phyloP scores from a whole-genome alignment of 2,888 invertebrate genomes.

The Idaea aversata region DNA sequence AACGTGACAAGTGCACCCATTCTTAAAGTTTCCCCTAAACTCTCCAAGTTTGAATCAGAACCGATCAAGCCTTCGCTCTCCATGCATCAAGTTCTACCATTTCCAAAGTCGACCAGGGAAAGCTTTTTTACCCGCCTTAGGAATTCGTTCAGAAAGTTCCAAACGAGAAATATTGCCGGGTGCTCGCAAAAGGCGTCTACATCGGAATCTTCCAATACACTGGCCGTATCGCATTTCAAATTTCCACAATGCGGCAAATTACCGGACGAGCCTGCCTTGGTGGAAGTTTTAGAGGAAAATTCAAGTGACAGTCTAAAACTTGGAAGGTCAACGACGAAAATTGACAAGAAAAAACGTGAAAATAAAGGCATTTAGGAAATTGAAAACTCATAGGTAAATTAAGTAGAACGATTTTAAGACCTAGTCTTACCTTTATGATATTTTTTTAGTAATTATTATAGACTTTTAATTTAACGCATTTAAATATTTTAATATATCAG shows the following conservation, averaged over 20 bases:
- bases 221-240: conserved; percentile 51
- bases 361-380: background rate
- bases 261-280: conserved; percentile 33
- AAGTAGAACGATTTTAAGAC: conserved; percentile 2
- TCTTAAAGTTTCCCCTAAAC: conserved; percentile 20
- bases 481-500: background rate
- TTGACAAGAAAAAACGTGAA: background rate
- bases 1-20: conserved; percentile 6
- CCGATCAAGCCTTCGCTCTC: conserved; percentile 40
- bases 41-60: conserved; percentile 8
- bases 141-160: conserved; percentile 45
- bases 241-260: conserved; percentile 52
- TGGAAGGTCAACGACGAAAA: conserved; percentile 5
- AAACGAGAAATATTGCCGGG: conserved; percentile 8
- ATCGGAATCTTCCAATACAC: conserved; percentile 37
- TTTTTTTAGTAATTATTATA: background rate
- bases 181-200: conserved; percentile 22
- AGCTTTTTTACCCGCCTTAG: conserved; percentile 51
- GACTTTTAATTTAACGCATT: background rate
- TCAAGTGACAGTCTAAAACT: conserved; percentile 33
- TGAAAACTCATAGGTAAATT: conserved; percentile 3
- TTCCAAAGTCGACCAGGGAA: conserved; percentile 56
- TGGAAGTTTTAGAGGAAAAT: conserved; percentile 52
- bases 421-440: conserved; percentile 9
- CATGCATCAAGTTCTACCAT: conserved; percentile 66